These are phyloP conservation scores for Callosobruchus maculatus DNA, from an alignment of 2,888 invertebrate species.

Conservation along the genomic window DNA sequence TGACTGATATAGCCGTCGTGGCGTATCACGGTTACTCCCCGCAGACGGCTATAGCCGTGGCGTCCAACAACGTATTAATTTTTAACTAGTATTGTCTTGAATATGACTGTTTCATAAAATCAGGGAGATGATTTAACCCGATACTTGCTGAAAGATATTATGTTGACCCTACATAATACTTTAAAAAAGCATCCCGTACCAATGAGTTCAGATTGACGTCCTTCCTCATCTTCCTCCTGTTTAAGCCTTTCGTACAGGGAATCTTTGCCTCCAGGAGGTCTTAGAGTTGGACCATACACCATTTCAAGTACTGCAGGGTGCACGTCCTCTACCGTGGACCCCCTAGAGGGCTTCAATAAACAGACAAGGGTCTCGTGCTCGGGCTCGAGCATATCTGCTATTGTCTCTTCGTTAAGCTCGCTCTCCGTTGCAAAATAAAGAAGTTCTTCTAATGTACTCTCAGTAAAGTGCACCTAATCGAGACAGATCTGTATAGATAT, in stretches of 20 bases:
- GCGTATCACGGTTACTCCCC: too few relatives aligned
- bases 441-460: conserved; percentile 38
- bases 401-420: conserved; percentile 10
- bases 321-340: conserved; percentile 17
- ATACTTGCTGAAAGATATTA: too few relatives aligned
- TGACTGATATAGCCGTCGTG: too few relatives aligned
- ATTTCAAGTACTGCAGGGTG: conserved; percentile 28
- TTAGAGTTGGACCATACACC: conserved; percentile 34
- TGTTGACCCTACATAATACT: too few relatives aligned
- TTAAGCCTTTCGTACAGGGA: conserved; percentile 23
- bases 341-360: background rate
- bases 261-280: conserved; percentile 35
- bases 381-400: conserved; percentile 7
- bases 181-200: conserved; percentile 1
- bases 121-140: too few relatives aligned
- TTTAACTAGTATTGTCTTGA: too few relatives aligned
- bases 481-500: background rate
- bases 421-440: conserved; percentile 34
- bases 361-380: background rate
- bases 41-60: too few relatives aligned
- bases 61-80: too few relatives aligned
- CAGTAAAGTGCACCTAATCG: conserved; percentile 18
- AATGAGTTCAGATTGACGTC: background rate
- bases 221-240: conserved; percentile 26
- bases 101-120: too few relatives aligned